These are phyloP conservation scores for Drosophila gaucha DNA, from an alignment of 2,888 invertebrate species.

Conservation along the genomic window DNA sequence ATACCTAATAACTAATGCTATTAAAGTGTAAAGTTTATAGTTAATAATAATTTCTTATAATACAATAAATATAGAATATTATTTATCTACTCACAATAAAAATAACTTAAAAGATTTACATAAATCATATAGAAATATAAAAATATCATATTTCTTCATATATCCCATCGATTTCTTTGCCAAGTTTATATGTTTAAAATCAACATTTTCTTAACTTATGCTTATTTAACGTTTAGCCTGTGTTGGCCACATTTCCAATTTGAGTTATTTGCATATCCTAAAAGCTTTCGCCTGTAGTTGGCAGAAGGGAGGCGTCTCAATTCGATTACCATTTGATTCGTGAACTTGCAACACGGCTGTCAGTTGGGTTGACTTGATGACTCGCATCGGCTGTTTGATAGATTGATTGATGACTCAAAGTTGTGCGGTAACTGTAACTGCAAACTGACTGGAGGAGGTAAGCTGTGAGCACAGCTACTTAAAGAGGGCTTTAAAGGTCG, in stretches of 20 bases:
- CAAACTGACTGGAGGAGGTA: constrained; percentile 1
- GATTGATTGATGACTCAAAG: constrained; percentile 65
- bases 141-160: not conserved
- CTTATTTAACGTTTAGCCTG: constrained; percentile 10
- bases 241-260: constrained; percentile 33
- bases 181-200: not conserved
- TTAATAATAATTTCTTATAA: too few relatives aligned
- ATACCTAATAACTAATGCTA: too few relatives aligned
- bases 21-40: too few relatives aligned
- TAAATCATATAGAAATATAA: not conserved
- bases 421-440: constrained; percentile 14
- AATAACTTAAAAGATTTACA: too few relatives aligned
- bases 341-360: constrained; percentile 67
- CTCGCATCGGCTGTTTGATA: constrained; percentile 55
- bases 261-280: constrained; percentile 59
- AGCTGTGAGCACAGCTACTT: constrained; percentile 34
- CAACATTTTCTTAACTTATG: constrained; percentile 15
- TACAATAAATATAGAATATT: not conserved
- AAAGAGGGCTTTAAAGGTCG: constrained; percentile 23
- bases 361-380: constrained; percentile 71
- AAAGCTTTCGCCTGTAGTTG: constrained; percentile 57
- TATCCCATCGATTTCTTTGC: not conserved
- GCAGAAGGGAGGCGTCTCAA: constrained; percentile 36
- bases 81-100: not conserved
- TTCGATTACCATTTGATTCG: constrained; percentile 74